A percentile compares a stretch with the other conserved stretches of the same genome.
Evolutionary conservation across 1,140 invertebrate species (phyloP).

Genomic region (Macrosteles quadrilineatus): DNA sequence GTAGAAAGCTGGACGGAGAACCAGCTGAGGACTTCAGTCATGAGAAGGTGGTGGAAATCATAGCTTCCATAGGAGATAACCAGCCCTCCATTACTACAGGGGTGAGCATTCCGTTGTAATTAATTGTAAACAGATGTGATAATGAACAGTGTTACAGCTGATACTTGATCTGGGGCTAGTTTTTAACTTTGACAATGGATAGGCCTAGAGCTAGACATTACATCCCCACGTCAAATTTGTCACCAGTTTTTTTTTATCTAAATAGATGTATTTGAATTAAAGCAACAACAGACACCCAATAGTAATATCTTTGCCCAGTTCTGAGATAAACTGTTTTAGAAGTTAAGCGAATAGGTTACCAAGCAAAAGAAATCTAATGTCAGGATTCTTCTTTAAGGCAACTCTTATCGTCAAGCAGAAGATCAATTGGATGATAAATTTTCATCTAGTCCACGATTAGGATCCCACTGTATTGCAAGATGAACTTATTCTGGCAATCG

Average conservation of each 20-base stretch:
- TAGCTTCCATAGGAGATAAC: slow-evolving; percentile 12
- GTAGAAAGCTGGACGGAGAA: slow-evolving; percentile 43
- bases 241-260: no score
- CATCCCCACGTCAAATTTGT: no score
- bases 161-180: no score
- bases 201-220: no score
- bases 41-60: slow-evolving; percentile 25
- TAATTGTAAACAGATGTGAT: no score
- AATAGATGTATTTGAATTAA: no score
- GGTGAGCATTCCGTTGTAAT: no score
- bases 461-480: background rate
- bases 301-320: no score
- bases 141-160: no score
- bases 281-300: no score
- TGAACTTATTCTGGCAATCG: slow-evolving; percentile 60
- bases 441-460: background rate
- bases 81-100: background rate
- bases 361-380: slow-evolving; percentile 75
- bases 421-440: background rate
- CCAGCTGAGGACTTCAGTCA: slow-evolving; percentile 48
- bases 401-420: background rate
- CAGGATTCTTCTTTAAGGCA: background rate
- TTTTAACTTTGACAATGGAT: no score
- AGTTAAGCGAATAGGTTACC: slow-evolving; percentile 86
- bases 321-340: slow-evolving; percentile 63